phyloP scores from a whole-genome alignment of 2,797 vertebrate species.

The Naso thynnoides region DNA sequence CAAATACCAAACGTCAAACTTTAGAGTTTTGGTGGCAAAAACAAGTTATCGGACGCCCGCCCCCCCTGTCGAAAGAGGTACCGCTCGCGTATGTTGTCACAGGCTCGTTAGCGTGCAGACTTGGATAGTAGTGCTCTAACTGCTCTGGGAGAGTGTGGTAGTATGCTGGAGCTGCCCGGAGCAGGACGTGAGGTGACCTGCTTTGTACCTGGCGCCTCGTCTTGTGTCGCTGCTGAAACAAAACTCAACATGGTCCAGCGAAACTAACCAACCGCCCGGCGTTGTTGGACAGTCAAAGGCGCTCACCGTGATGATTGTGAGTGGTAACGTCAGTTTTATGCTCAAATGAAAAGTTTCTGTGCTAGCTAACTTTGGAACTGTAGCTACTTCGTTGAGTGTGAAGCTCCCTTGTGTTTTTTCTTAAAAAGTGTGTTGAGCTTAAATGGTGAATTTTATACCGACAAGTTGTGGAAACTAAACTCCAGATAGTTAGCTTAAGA shows the following conservation, averaged over 20 bases:
- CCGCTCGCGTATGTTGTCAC: conserved; percentile 63
- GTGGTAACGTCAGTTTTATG: conserved; percentile 62
- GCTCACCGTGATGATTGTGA: conserved; percentile 72
- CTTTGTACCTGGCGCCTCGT: conserved; percentile 45
- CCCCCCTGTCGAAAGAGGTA: conserved; percentile 54
- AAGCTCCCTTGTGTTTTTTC: conserved; percentile 17
- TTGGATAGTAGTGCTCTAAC: conserved; percentile 60
- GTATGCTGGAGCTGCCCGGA: conserved; percentile 52
- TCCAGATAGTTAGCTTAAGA: conserved; percentile 67
- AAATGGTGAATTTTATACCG: not conserved
- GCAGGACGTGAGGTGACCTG: conserved; percentile 48
- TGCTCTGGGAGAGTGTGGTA: conserved; percentile 65
- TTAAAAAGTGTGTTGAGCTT: conserved; percentile 15
- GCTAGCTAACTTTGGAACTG: conserved; percentile 22
- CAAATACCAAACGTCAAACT: rapidly evolving
- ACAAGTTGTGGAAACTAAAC: conserved; percentile 9
- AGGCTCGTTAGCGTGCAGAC: conserved; percentile 69
- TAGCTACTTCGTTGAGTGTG: conserved; percentile 8
- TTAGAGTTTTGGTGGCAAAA: not conserved
- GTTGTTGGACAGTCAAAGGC: conserved; percentile 37
- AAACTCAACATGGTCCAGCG: conserved; percentile 53
- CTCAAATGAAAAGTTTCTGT: conserved; percentile 28
- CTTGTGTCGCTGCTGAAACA: conserved; percentile 24
- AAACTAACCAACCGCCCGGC: conserved; percentile 39
- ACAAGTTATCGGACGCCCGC: not conserved